A percentile compares a stretch with the other conserved stretches of the same genome.
These are phyloP conservation scores for Cheilosia pagana DNA, from an alignment of 2,888 invertebrate genomes.

Conservation along the genomic window DNA sequence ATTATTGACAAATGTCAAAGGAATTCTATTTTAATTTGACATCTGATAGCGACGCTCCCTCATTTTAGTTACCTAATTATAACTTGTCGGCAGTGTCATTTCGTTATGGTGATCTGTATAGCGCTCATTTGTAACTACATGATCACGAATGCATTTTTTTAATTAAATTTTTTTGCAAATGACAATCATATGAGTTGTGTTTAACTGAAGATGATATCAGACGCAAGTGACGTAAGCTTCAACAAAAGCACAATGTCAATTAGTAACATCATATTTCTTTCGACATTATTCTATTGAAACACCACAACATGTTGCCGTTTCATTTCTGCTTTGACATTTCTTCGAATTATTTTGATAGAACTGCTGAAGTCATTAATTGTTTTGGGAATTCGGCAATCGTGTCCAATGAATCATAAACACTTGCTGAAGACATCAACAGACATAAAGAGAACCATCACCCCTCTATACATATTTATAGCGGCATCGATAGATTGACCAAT, in stretches of 20 bases:
- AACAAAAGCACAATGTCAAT: neutral
- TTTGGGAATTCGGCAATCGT: conserved; percentile 20
- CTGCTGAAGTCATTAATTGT: conserved; percentile 47
- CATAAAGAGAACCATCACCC: conserved; percentile 33
- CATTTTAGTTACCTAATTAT: neutral
- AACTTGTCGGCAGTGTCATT: neutral
- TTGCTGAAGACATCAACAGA: conserved; percentile 32
- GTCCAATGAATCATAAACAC: conserved; percentile 43
- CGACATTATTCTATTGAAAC: neutral
- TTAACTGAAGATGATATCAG: conserved; percentile 37
- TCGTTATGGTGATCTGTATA: conserved; percentile 2
- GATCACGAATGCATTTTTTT: conserved; percentile 25
- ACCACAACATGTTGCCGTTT: neutral
- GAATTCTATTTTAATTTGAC: no score
- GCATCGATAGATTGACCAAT: conserved; percentile 39
- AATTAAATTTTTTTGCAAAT: neutral
- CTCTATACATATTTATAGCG: conserved; percentile 4
- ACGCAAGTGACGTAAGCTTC: conserved; percentile 36
- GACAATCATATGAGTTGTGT: neutral
- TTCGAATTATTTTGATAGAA: conserved; percentile 20
- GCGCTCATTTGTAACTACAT: neutral
- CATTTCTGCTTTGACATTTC: conserved; percentile 19
- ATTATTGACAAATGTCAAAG: no score
- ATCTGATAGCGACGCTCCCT: no score
- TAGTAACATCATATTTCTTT: neutral